Conservation (phyloP, 2,888 invertebrate genomes). For the Mystacides longicornis region DNA sequence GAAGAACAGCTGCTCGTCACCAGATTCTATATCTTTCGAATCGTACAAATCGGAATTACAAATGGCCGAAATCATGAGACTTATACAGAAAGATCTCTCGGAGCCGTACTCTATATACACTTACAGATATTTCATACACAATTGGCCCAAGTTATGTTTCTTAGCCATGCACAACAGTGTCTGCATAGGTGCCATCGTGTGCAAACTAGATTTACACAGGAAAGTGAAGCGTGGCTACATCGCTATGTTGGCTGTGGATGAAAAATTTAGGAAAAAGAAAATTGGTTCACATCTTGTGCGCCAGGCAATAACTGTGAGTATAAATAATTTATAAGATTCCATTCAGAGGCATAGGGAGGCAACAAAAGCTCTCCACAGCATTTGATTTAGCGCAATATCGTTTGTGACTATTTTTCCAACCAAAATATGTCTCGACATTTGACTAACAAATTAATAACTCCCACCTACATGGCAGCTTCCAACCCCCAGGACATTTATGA, state of each 20-base stretch:
- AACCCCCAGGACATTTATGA: too few relatives aligned
- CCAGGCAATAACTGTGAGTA: constrained; percentile 63
- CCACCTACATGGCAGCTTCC: too few relatives aligned
- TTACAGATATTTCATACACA: constrained; percentile 99
- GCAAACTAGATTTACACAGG: constrained; percentile 91
- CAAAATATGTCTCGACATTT: too few relatives aligned
- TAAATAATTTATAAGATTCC: too few relatives aligned
- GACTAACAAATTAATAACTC: too few relatives aligned
- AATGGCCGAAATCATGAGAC: constrained; percentile 98
- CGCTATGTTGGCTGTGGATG: constrained; percentile 98
- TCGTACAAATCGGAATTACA: constrained; percentile 90
- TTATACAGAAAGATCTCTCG: constrained; percentile 97
- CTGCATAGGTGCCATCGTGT: constrained; percentile 97
- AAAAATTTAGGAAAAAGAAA: constrained; percentile 86
- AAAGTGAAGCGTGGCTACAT: constrained; percentile 95
- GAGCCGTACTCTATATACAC: constrained; percentile 99
- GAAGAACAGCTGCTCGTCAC: constrained; percentile 14
- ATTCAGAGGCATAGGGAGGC: too few relatives aligned
- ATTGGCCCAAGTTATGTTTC: constrained; percentile 99
- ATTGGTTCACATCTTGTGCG: constrained; percentile 82
- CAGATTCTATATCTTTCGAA: constrained; percentile 19
- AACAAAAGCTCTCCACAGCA: too few relatives aligned
- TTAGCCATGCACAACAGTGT: constrained; percentile 81
- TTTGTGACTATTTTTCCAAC: too few relatives aligned
- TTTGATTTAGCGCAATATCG: too few relatives aligned